Evolutionary conservation across 1,140 invertebrate genomes (phyloP), one percentile per base, ranked within the genome.

Genomic region (Watersipora subatra): DNA sequence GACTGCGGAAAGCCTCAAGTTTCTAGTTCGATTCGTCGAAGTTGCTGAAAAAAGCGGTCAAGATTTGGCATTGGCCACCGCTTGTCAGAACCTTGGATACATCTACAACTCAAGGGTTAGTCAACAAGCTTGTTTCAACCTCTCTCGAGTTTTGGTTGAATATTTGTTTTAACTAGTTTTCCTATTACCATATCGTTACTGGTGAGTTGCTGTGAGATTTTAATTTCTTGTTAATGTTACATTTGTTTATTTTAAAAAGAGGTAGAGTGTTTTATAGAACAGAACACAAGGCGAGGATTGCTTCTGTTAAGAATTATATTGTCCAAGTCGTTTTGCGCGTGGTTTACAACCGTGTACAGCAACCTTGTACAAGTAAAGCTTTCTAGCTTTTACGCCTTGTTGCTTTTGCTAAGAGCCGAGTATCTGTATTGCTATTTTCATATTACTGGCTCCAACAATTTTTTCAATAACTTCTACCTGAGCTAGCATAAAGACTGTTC

Each of bases 81-180:
- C 78, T 30, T 80, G 77, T 67, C 76, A 76, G 64, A 75, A 76
- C 64, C 71, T 80, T 1, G 78, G 77, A 62, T 73, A 72, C 64
- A 70, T 78, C 26, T 78, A 68, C 65, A 79, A 80, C 61, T 73
- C 75, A 58, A 66, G 78, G 69, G 78, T 79, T 64, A 70, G 74
- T 70, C 20, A n/a, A 24, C 25, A 12, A 15, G 12, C 17, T 17
- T 61, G n/a, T n/a, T 12, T 29, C 61, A 46, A 7, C 19, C 64
- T n/a, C n/a, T n/a, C 56, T 28, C 1, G 12, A 62, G 7, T 19
- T 19, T 3, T 17, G 12, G 24, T 19, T 62, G 15, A 15, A n/a
- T n/a, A n/a, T 26, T 24, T 64, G 2, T 20, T 65, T 3, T 22
- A 64, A 20, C 25, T 24, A 61, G 17, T 64, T 12, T 25, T 64